A percentile compares a stretch with the other conserved stretches of the same genome.
Conservation (phyloP, 2,888 invertebrate genomes). For the Torymus auratus region DNA sequence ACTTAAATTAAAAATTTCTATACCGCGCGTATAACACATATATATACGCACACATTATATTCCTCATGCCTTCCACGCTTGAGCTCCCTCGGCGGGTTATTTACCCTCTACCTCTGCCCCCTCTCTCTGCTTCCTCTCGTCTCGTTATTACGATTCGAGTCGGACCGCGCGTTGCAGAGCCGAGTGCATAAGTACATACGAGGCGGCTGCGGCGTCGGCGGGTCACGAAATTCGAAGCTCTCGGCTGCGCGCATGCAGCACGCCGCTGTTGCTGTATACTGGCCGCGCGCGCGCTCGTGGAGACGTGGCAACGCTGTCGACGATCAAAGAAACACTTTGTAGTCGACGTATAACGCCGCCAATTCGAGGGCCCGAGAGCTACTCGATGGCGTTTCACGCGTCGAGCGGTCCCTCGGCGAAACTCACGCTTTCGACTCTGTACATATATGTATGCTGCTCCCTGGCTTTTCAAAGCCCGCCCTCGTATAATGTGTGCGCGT, state of each 20-base stretch:
- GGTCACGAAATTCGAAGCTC: slow-evolving; percentile 47
- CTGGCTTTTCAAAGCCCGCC: slow-evolving; percentile 6
- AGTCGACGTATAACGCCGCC: slow-evolving; percentile 30
- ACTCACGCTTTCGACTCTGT: neutral
- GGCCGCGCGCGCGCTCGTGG: neutral
- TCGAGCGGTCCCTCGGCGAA: neutral
- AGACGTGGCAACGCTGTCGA: slow-evolving; percentile 52
- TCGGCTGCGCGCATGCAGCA: neutral
- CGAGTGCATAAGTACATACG: slow-evolving; percentile 28
- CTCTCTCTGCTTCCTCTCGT: slow-evolving; percentile 2
- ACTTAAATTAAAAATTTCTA: no score
- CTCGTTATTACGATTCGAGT: slow-evolving; percentile 39
- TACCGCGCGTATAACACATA: no score
- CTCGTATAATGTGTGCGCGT: no score
- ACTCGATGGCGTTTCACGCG: slow-evolving; percentile 20
- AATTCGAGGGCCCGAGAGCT: slow-evolving; percentile 9
- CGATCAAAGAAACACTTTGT: slow-evolving; percentile 56
- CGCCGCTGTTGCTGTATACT: neutral
- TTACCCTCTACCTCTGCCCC: slow-evolving; percentile 7
- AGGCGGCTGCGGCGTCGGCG: slow-evolving; percentile 1
- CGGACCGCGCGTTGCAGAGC: neutral
- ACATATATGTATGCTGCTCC: no score
- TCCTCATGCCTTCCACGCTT: no score
- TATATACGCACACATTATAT: no score
- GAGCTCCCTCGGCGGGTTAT: slow-evolving; percentile 14